A percentile compares a stretch with the other conserved stretches of the same genome.
Evolutionary conservation across 2,113 vertebrate species (phyloP).

Genomic region (Dipodomys ordii): DNA sequence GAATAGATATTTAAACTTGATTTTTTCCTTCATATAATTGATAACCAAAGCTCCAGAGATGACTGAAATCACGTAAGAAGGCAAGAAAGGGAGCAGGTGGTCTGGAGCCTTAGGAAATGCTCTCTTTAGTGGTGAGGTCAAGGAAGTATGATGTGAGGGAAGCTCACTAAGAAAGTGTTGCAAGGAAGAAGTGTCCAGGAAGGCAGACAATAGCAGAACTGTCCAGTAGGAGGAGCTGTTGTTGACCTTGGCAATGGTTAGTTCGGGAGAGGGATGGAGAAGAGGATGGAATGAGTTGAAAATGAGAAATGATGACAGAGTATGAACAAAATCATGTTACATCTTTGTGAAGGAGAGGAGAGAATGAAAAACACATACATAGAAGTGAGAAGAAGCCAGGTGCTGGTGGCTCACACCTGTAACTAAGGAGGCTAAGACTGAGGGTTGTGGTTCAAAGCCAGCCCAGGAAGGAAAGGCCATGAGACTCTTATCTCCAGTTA

Average conservation of each 20-base stretch:
- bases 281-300: not conserved
- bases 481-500: no score
- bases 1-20: not conserved
- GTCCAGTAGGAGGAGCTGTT: no score
- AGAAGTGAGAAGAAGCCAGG: no score
- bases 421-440: no score
- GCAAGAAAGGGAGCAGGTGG: not conserved
- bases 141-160: not conserved
- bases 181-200: not conserved
- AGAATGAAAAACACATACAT: accelerated
- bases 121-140: not conserved
- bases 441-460: no score
- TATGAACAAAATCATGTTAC: not conserved
- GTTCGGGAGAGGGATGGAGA: not conserved
- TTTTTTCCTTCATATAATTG: not conserved
- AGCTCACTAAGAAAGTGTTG: not conserved
- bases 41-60: not conserved
- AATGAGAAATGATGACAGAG: not conserved
- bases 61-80: not conserved
- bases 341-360: not conserved
- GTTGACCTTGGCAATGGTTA: not conserved
- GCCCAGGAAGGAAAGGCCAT: no score
- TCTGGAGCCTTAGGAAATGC: not conserved
- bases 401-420: no score
- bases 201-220: no score